phyloP scores from a whole-genome alignment of 2,888 invertebrate species.

The Prosopocoilus inquinatus region DNA sequence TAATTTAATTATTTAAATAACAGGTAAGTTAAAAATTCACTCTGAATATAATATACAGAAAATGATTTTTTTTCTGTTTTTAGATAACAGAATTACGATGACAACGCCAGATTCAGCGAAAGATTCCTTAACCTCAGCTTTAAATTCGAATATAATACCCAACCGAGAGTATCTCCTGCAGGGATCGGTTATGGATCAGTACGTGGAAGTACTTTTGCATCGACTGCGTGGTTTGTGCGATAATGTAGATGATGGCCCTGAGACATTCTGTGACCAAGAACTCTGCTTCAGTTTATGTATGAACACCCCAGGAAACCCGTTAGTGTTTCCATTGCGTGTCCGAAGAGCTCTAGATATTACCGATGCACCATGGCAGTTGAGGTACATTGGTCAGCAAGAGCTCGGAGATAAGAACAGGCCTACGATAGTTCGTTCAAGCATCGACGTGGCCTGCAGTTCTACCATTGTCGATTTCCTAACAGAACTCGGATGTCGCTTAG shows the following conservation, averaged over 20 bases:
- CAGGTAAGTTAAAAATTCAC: too few species aligned
- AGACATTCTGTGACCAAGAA: slow-evolving; percentile 92
- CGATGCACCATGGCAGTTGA: slow-evolving; percentile 84
- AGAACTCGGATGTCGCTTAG: slow-evolving; percentile 86
- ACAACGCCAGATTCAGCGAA: slow-evolving; percentile 53
- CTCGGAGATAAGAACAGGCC: slow-evolving; percentile 84
- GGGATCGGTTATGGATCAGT: slow-evolving; percentile 89
- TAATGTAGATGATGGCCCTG: slow-evolving; percentile 86
- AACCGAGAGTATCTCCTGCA: slow-evolving; percentile 92
- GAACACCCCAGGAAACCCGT: slow-evolving; percentile 55
- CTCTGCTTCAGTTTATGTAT: slow-evolving; percentile 80
- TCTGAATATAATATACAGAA: too few species aligned
- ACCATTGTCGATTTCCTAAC: slow-evolving; percentile 89
- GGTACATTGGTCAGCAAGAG: slow-evolving; percentile 91
- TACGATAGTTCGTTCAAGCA: slow-evolving; percentile 86
- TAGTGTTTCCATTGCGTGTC: slow-evolving; percentile 69
- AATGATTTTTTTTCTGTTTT: not conserved
- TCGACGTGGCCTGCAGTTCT: slow-evolving; percentile 89
- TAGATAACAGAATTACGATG: slow-evolving; percentile 3
- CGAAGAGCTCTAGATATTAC: slow-evolving; percentile 79
- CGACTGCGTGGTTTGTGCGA: slow-evolving; percentile 89
- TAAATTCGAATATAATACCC: slow-evolving; percentile 83
- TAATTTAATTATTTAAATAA: too few species aligned
- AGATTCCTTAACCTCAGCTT: slow-evolving; percentile 74
- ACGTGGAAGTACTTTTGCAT: slow-evolving; percentile 87